Evolutionary conservation across 2,888 invertebrate genomes (phyloP).

Genomic region (Dolichopus griseipennis): DNA sequence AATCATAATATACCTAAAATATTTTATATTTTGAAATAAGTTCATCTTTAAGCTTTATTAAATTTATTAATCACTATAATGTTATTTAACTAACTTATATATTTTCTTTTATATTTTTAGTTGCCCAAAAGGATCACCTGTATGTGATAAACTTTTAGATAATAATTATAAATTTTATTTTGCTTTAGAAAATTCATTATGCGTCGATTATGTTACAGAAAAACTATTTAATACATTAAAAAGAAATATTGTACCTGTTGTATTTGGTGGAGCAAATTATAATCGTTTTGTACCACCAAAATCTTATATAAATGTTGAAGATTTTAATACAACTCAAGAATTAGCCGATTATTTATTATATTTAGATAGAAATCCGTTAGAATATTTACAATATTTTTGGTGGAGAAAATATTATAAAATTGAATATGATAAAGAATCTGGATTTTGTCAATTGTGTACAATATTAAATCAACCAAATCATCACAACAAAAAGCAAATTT

Average conservation of each 20-base stretch:
- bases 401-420: constrained; percentile 54
- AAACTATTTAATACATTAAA: constrained; percentile 42
- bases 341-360: constrained; percentile 50
- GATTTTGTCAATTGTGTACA: constrained; percentile 37
- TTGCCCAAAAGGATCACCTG: constrained; percentile 29
- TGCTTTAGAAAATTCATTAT: constrained; percentile 59
- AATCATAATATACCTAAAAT: no score
- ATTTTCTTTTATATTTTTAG: constrained; percentile 26
- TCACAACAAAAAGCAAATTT: constrained; percentile 29
- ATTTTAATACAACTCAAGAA: constrained; percentile 48
- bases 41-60: no score
- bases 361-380: constrained; percentile 42
- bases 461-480: constrained; percentile 30
- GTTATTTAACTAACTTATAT: no score
- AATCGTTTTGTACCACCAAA: constrained; percentile 49
- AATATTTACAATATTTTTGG: constrained; percentile 56
- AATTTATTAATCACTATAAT: no score
- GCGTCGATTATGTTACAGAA: constrained; percentile 61
- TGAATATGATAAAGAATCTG: constrained; percentile 19
- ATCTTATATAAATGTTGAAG: constrained; percentile 57
- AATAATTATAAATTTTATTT: constrained; percentile 60
- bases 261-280: constrained; percentile 61
- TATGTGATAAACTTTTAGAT: constrained; percentile 41
- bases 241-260: constrained; percentile 51
- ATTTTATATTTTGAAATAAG: no score